Evolutionary conservation across 2,797 vertebrate species (phyloP), one percentile per base, ranked within the genome.

Genomic region (Peromyscus aztecus): DNA sequence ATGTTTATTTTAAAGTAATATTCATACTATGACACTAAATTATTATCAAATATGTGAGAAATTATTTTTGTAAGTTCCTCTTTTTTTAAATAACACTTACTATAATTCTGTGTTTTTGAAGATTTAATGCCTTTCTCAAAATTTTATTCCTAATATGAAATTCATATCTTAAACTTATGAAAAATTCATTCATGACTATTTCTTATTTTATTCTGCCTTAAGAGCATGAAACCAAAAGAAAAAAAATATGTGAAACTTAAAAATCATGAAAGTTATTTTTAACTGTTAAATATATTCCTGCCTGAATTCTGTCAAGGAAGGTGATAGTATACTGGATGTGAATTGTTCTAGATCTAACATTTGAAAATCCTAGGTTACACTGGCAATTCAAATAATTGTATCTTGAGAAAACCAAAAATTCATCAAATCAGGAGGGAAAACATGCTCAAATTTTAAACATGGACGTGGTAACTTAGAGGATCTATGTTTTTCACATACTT

Each of bases 131-230:
- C 17, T 34, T 85, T 82, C 13, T 71, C 34, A 90, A 87, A 84
- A 59, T 71, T 92, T 27, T 65, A 31, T 77, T 77, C 40, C 23
- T 91, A 24, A 67, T 55, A 52, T 80, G 34, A 75, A 55, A 49
- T 83, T 75, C 63, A 34, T 57, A 87, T 27, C 73, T 11, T 94
- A 94, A 90, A 77, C 52, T 89, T 80, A 43, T 71, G 69, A 87
- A 92, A 93, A 75, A 80, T 84, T 55, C 4, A 82, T 37, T 89
- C 59, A 69, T 75, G 27, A 83, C 75, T 91, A 31, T 17, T 87
- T 55, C 69, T 69, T 27, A 63, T 52, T 73, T 77, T 61, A 34
- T 86, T 89, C 40, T 94, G 29, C 6, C 37, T 80, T 52, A 87
- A 87, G n/a, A 78, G 90, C 34, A 65, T 81, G 73, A 75, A 88